These are phyloP conservation scores for Diprion similis DNA, from an alignment of 1,140 invertebrate species.

Conservation along the genomic window DNA sequence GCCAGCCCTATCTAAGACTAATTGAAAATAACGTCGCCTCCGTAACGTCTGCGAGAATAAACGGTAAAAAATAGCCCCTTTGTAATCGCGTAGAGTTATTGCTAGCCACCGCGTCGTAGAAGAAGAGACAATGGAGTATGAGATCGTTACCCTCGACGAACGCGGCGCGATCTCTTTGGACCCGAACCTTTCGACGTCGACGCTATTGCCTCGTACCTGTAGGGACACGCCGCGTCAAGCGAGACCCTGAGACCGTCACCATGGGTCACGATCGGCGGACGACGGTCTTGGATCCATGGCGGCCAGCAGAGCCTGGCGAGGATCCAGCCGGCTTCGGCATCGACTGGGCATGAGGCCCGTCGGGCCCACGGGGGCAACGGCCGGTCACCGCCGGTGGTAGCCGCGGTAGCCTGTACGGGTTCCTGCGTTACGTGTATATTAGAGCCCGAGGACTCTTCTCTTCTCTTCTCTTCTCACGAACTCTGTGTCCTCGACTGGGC, in stretches of 20 bases:
- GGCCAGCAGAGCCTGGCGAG: neutral
- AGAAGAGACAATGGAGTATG: neutral
- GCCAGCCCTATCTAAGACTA: neutral
- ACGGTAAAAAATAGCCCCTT: neutral
- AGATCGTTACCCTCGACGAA: neutral
- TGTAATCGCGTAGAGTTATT: too few relatives aligned
- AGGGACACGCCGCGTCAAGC: neutral
- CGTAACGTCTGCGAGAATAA: neutral
- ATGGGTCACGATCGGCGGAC: neutral
- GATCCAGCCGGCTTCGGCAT: neutral
- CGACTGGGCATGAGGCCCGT: neutral
- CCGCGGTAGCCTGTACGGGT: slow-evolving; percentile 6
- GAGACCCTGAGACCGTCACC: slow-evolving; percentile 3
- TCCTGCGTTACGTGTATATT: slow-evolving; percentile 7
- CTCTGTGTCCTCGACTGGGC: neutral
- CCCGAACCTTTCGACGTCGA: neutral
- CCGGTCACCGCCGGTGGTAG: slow-evolving; percentile 6
- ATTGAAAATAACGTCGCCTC: neutral
- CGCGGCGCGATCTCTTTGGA: too few relatives aligned
- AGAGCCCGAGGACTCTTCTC: neutral
- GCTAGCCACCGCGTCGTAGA: too few relatives aligned
- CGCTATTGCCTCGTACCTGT: too few relatives aligned
- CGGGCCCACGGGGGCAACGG: neutral
- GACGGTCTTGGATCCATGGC: neutral
- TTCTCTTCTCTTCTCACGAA: neutral